Conservation (phyloP, 2,797 vertebrate species). For the Acrossocheilus wenchowensis region DNA sequence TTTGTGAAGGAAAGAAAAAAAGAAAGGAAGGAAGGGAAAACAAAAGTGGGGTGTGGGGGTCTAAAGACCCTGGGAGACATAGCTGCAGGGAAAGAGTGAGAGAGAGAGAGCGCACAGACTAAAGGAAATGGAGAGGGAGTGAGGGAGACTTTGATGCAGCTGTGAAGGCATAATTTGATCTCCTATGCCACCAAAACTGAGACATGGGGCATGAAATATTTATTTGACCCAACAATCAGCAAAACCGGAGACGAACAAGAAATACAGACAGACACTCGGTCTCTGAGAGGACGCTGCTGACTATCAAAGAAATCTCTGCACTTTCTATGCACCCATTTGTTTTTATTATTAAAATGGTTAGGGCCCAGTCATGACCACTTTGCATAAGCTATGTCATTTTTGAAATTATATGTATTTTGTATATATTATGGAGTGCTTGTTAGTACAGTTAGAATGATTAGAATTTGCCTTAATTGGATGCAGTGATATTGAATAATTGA, state of each 20-base stretch:
- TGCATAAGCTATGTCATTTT: neutral
- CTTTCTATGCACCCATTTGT: constrained; percentile 2
- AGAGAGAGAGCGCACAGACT: constrained; percentile 24
- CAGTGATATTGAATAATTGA: constrained; percentile 40
- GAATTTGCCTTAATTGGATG: constrained; percentile 7
- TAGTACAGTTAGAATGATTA: neutral
- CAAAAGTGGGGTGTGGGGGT: constrained; percentile 29
- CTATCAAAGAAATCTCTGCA: constrained; percentile 18
- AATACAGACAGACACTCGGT: constrained; percentile 30
- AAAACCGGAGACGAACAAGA: constrained; percentile 52
- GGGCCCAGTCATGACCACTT: neutral
- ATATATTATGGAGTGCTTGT: neutral
- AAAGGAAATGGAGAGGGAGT: constrained; percentile 58
- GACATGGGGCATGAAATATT: constrained; percentile 61
- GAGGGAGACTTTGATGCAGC: constrained; percentile 58
- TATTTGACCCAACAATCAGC: constrained; percentile 57
- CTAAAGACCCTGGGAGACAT: constrained; percentile 15
- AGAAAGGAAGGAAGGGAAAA: constrained; percentile 52
- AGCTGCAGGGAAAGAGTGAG: constrained; percentile 8
- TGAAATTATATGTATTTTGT: constrained; percentile 4
- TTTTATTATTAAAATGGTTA: neutral
- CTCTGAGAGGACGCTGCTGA: constrained; percentile 3
- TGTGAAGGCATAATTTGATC: constrained; percentile 59
- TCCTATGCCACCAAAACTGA: constrained; percentile 61
- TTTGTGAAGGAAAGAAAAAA: neutral